Evolutionary conservation across 1,140 invertebrate species (phyloP).

Genomic region (Drosophila guanche): DNA sequence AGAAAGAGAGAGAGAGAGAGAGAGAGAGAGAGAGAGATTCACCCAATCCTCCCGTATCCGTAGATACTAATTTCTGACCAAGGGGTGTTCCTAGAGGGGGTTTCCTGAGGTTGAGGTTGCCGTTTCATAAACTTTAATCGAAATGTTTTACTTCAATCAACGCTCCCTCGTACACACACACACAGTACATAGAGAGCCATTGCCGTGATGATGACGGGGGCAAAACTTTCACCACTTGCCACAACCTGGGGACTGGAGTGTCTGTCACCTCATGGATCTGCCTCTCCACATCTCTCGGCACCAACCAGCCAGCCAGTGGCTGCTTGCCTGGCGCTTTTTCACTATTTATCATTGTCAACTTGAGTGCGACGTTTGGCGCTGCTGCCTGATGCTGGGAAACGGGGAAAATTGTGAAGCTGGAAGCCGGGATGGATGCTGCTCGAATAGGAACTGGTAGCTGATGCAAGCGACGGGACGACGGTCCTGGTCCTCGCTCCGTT

Average conservation of each 20-base stretch:
- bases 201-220: constrained; percentile 24
- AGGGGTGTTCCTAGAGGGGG: constrained; percentile 13
- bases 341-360: constrained; percentile 82
- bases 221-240: constrained; percentile 78
- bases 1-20: too few species aligned
- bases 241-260: constrained; percentile 38
- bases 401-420: constrained; percentile 8
- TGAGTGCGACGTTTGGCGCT: constrained; percentile 81
- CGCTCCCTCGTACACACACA: constrained; percentile 33
- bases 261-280: constrained; percentile 39
- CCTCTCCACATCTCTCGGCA: constrained; percentile 4
- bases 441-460: constrained; percentile 44
- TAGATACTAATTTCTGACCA: constrained; percentile 63
- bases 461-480: constrained; percentile 44
- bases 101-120: constrained; percentile 47
- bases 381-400: constrained; percentile 28
- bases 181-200: constrained; percentile 1
- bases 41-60: constrained; percentile 2
- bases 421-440: constrained; percentile 26
- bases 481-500: constrained; percentile 54
- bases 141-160: constrained; percentile 80
- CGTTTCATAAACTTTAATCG: constrained; percentile 81
- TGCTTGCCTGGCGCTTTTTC: constrained; percentile 74
- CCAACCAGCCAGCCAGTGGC: constrained; percentile 3
- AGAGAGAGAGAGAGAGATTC: constrained; percentile 33